A percentile compares a stretch with the other conserved stretches of the same genome.
Evolutionary conservation across 92 coral and sea anemone genomes (phyloP).

Genomic region (Parazoanthus swiftii): DNA sequence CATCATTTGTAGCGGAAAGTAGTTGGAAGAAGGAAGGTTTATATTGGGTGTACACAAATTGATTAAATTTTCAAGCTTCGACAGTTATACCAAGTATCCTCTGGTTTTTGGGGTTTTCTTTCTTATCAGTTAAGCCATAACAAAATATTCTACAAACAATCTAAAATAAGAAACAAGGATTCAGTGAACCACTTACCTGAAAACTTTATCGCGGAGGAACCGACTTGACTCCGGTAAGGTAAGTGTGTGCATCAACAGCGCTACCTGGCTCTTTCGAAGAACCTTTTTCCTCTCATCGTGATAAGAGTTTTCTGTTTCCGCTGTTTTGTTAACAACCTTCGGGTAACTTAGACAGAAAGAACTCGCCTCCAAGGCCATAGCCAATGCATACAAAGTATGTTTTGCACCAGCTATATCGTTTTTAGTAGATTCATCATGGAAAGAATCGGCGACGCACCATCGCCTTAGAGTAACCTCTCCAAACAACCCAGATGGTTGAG

Average conservation of each 20-base stretch:
- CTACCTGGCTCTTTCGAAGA: not conserved
- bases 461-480: not conserved
- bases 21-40: too few relatives aligned
- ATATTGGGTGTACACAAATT: too few relatives aligned
- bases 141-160: too few relatives aligned
- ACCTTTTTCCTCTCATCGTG: not conserved
- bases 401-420: not conserved
- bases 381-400: not conserved
- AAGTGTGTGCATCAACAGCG: not conserved
- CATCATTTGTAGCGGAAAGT: too few relatives aligned
- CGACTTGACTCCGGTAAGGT: not conserved
- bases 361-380: not conserved
- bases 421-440: not conserved
- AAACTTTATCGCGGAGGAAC: not conserved
- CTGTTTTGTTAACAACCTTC: too few relatives aligned
- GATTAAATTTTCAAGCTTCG: too few relatives aligned
- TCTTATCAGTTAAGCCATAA: too few relatives aligned
- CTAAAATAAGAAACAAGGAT: not conserved
- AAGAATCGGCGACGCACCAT: not conserved
- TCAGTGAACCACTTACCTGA: not conserved
- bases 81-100: too few relatives aligned
- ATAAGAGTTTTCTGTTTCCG: not conserved
- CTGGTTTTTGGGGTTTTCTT: too few relatives aligned
- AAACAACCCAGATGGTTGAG: slow-evolving; percentile 16
- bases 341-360: not conserved